Conservation (phyloP, 2,888 invertebrate species). For the Amiota communis region DNA sequence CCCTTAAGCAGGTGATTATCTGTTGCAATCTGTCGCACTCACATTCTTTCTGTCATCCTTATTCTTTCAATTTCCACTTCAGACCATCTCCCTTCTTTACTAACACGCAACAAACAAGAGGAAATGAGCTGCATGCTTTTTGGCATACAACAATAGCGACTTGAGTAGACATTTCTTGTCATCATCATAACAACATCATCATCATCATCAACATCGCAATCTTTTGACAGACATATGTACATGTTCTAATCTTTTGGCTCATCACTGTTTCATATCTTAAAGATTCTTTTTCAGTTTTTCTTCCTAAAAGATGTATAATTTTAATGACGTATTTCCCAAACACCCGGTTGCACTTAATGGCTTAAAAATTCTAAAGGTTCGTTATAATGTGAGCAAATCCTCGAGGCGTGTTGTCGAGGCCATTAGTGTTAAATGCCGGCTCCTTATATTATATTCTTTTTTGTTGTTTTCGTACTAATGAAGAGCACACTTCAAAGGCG, state of each 20-base stretch:
- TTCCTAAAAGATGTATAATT: constrained; percentile 26
- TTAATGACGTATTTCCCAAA: constrained; percentile 15
- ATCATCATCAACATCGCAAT: constrained; percentile 22
- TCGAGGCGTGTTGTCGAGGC: constrained; percentile 8
- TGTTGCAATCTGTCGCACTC: constrained; percentile 54
- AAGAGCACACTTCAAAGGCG: constrained; percentile 20
- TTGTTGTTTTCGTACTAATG: constrained; percentile 8
- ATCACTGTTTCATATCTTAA: background rate
- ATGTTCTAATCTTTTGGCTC: background rate
- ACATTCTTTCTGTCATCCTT: background rate
- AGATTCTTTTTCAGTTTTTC: background rate
- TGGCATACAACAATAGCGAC: constrained; percentile 35
- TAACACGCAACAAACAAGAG: constrained; percentile 54
- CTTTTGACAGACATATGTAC: background rate
- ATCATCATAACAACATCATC: constrained; percentile 36
- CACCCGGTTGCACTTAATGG: constrained; percentile 17
- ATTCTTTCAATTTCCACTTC: constrained; percentile 1
- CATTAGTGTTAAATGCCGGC: constrained; percentile 22
- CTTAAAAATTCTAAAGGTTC: background rate
- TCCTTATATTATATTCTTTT: background rate
- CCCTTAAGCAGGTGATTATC: constrained; percentile 62
- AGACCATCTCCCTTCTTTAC: constrained; percentile 47
- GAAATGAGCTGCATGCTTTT: constrained; percentile 41
- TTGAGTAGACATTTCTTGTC: constrained; percentile 37
- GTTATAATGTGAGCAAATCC: constrained; percentile 6